Base-by-base conservation (phyloP, 2,797 vertebrate species). In the Pangasius larnaudii region DNA sequence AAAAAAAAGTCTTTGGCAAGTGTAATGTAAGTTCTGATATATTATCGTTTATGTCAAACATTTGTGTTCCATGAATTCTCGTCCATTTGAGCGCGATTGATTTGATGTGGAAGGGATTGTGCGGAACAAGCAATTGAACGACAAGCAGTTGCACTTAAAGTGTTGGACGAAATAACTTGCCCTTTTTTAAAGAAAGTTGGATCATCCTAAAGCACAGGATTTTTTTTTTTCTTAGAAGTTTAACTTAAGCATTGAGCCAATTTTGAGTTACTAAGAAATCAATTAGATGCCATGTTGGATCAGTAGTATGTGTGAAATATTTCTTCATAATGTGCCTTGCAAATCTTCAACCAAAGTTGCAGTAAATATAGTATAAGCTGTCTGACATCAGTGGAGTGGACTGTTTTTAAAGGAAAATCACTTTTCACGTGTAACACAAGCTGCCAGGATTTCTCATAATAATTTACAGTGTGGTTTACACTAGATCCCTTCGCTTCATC, bases 1-100 rank as follows among this genome's bases (percentile, higher is more conserved):
- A 96, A 90, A 96, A 93, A 84, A 94, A 97, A 97, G 94, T 98
- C 97, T 98, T 98, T 98, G 97, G 97, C 97, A 97, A 97, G 97
- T 96, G 96, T 96, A 94, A 95, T 94, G 90, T 90, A 89, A 93
- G 94, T 97, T 97, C 96, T 51, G 63, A 79, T 78, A 59, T 85
- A 58, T 27, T 59, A 65, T 22, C 22, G 0, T 86, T 39, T 22
- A 97, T 63, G 58, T 82, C 58, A 19, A 13, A n/a, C 14, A 82
- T 97, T 97, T 95, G n/a, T 96, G 95, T 93, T 96, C 92, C 95
- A 92, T 36, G 72, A 39, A 58, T 71, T 36, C 63, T 71, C 8
- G 1, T 72, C 49, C 24, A 63, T 49, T 83, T 87, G 72, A 80
- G 65, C n/a, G 65, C 49, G 53, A 39, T 30, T 89, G 27, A 53